phyloP scores from a whole-genome alignment of 1,140 invertebrate genomes.

The Drosophila arawakana region DNA sequence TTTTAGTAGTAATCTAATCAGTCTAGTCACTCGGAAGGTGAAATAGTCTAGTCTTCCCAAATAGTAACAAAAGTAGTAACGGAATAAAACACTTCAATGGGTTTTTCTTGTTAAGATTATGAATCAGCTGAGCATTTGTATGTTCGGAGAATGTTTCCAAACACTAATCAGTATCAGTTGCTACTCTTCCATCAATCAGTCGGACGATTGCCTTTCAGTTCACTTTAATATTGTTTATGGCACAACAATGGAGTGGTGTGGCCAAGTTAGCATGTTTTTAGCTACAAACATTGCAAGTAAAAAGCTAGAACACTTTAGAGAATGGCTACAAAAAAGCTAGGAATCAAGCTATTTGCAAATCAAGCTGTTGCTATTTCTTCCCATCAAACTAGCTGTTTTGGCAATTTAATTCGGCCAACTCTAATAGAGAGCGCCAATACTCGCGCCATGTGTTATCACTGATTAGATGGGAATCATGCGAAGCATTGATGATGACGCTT shows the following conservation, averaged over 20 bases:
- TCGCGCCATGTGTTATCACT: slow-evolving; percentile 44
- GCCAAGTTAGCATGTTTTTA: no score
- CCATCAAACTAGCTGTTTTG: no score
- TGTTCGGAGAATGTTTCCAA: neutral
- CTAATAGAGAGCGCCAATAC: neutral
- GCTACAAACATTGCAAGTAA: no score
- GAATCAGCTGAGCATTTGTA: neutral
- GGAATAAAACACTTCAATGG: neutral
- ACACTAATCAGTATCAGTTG: slow-evolving; percentile 2
- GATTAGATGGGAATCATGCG: slow-evolving; percentile 41
- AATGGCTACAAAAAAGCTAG: no score
- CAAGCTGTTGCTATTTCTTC: no score
- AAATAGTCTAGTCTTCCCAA: neutral
- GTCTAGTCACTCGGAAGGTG: neutral
- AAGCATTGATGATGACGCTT: slow-evolving; percentile 32
- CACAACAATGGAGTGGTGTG: neutral
- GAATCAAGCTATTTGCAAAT: no score
- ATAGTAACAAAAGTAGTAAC: no score
- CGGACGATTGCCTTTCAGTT: neutral
- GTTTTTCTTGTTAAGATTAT: slow-evolving; percentile 1
- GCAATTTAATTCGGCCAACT: no score
- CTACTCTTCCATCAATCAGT: slow-evolving; percentile 6
- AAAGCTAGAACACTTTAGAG: no score
- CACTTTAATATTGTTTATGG: neutral
- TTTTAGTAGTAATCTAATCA: slow-evolving; percentile 1